Evolutionary conservation across 1,140 invertebrate genomes (phyloP).

Genomic region (Bursaphelenchus mucronatus): DNA sequence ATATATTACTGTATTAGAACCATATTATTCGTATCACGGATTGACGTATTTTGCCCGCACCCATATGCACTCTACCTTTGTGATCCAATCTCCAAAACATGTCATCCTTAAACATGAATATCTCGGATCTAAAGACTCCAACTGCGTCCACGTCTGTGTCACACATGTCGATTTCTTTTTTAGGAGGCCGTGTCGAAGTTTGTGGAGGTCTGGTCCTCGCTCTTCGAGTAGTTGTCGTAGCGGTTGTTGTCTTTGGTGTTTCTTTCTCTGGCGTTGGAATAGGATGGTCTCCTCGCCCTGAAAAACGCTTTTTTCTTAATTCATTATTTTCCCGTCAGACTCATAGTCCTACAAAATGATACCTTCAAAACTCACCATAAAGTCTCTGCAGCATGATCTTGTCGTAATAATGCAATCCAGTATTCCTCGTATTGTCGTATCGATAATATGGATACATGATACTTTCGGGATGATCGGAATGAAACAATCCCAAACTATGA

Average conservation of each 20-base stretch:
- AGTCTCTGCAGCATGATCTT: neutral
- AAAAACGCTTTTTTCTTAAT: too few relatives aligned
- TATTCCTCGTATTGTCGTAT: neutral
- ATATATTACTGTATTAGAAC: too few relatives aligned
- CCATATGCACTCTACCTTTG: neutral
- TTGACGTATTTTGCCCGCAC: too few relatives aligned
- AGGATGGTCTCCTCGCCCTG: neutral
- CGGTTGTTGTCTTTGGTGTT: neutral
- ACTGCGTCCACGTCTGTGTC: constrained; percentile 9
- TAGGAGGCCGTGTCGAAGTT: neutral
- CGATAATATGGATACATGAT: constrained; percentile 19
- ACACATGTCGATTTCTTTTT: constrained; percentile 2
- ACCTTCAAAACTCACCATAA: constrained; percentile 2
- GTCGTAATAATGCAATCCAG: constrained; percentile 5
- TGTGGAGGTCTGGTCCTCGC: neutral
- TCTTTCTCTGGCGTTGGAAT: constrained; percentile 10
- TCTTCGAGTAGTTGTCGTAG: neutral
- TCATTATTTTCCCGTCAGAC: neutral
- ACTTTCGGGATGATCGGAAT: constrained; percentile 4
- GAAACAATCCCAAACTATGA: constrained; percentile 5
- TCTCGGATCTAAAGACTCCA: neutral
- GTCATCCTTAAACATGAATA: constrained; percentile 18
- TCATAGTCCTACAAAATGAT: neutral
- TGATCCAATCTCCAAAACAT: too few relatives aligned
- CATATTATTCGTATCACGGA: too few relatives aligned